Conservation (phyloP, 2,888 invertebrate species). For the Trichopoda pennipes region DNA sequence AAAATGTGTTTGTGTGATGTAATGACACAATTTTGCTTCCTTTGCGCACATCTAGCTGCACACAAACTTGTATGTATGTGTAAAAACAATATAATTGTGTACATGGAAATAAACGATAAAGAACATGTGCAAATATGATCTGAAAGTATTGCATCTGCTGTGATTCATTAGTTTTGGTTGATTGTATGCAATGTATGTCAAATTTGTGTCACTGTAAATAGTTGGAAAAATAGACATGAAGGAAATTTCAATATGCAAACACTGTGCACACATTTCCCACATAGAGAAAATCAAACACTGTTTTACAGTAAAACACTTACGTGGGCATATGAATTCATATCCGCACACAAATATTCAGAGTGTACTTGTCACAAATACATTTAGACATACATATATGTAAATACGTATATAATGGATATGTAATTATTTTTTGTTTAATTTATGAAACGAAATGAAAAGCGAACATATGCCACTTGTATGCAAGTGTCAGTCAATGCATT, state of each 20-base stretch:
- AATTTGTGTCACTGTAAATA: slow-evolving; percentile 52
- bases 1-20: no score
- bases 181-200: slow-evolving; percentile 48
- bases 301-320: not conserved
- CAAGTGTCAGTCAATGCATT: not conserved
- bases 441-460: slow-evolving; percentile 36
- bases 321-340: not conserved
- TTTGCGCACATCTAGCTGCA: no score
- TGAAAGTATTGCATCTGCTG: slow-evolving; percentile 22
- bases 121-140: slow-evolving; percentile 2
- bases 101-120: not conserved
- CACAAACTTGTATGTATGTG: no score
- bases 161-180: slow-evolving; percentile 45
- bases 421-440: not conserved
- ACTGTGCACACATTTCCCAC: not conserved
- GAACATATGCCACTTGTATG: slow-evolving; percentile 5
- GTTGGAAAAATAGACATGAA: slow-evolving; percentile 22
- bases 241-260: slow-evolving; percentile 9
- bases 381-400: not conserved
- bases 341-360: not conserved
- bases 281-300: not conserved
- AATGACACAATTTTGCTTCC: no score
- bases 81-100: not conserved
- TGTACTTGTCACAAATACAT: slow-evolving; percentile 2
- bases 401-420: no score